A percentile compares a stretch with the other conserved stretches of the same genome.
phyloP scores from a whole-genome alignment of 2,113 vertebrate species.

The Dunckerocampus dactyliophorus region DNA sequence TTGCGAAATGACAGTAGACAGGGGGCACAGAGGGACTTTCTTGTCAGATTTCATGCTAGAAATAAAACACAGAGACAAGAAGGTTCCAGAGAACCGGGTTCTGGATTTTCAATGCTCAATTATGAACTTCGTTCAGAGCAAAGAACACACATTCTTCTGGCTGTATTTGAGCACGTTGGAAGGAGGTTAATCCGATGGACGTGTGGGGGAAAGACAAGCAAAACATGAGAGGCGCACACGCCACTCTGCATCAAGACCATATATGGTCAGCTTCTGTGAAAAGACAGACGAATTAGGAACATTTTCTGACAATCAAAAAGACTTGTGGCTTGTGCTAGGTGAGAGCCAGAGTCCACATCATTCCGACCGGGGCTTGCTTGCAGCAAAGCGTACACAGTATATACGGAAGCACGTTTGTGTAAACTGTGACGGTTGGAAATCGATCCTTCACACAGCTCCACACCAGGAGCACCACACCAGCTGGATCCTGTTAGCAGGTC shows the following conservation, averaged over 20 bases:
- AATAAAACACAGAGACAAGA: no score
- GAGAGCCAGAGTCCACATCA: slow-evolving; percentile 28
- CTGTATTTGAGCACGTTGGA: slow-evolving; percentile 24
- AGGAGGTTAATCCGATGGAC: slow-evolving; percentile 36
- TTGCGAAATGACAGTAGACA: no score
- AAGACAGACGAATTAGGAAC: slow-evolving; percentile 27
- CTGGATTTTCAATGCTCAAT: slow-evolving; percentile 75
- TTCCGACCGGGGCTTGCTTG: slow-evolving; percentile 16
- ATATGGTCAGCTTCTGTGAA: slow-evolving; percentile 17
- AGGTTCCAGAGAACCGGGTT: slow-evolving; percentile 44
- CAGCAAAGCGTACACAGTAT: slow-evolving; percentile 47
- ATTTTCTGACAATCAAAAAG: slow-evolving; percentile 14
- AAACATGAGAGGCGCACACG: slow-evolving; percentile 8
- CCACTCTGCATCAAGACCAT: slow-evolving; percentile 2
- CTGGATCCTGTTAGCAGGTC: slow-evolving; percentile 66
- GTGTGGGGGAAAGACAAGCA: neutral
- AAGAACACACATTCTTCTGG: slow-evolving; percentile 85
- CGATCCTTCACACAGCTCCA: slow-evolving; percentile 59
- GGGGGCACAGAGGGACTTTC: no score
- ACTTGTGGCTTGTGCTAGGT: slow-evolving; percentile 5
- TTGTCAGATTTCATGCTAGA: no score
- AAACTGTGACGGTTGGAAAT: slow-evolving; percentile 63
- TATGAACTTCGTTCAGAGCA: slow-evolving; percentile 85
- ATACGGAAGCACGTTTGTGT: slow-evolving; percentile 59
- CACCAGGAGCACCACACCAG: slow-evolving; percentile 55